These are phyloP conservation scores for Papilio polyxenes DNA, from an alignment of 1,140 invertebrate species.

Conservation along the genomic window DNA sequence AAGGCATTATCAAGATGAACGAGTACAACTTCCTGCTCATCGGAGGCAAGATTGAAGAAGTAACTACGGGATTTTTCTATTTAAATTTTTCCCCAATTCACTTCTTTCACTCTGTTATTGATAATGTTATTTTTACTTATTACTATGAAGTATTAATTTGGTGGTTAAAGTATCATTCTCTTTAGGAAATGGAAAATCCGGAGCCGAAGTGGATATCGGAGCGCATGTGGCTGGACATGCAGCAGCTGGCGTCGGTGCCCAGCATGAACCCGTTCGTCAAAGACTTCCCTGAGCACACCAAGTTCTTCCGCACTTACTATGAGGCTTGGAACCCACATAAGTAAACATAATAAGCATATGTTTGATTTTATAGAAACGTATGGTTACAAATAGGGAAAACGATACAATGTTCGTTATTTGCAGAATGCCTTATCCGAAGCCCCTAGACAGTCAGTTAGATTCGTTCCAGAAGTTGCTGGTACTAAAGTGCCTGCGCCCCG, in stretches of 20 bases:
- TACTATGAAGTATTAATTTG: background rate
- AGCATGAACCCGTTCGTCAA: slow-evolving; percentile 82
- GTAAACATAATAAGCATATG: slow-evolving; percentile 44
- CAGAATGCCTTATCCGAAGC: slow-evolving; percentile 81
- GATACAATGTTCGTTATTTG: slow-evolving; percentile 28
- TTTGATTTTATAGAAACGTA: background rate
- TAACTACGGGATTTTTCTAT: slow-evolving; percentile 36
- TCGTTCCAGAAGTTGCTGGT: slow-evolving; percentile 86
- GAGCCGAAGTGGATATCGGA: slow-evolving; percentile 88
- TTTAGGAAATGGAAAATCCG: slow-evolving; percentile 84
- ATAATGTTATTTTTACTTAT: background rate
- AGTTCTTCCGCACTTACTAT: slow-evolving; percentile 88
- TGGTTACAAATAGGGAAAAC: background rate
- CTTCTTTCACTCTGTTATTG: background rate
- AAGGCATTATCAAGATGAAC: slow-evolving; percentile 84
- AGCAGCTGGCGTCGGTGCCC: slow-evolving; percentile 84
- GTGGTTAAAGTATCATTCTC: background rate
- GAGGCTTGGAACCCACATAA: slow-evolving; percentile 85
- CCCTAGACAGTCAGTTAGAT: slow-evolving; percentile 80
- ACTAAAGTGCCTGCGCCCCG: slow-evolving; percentile 86
- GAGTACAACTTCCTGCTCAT: slow-evolving; percentile 91
- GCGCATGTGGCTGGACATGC: slow-evolving; percentile 91
- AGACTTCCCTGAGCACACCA: slow-evolving; percentile 80
- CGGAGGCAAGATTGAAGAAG: slow-evolving; percentile 76
- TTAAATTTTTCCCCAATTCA: background rate